Evolutionary conservation across 2,888 invertebrate species (phyloP).

Genomic region (Oscheius sp.): DNA sequence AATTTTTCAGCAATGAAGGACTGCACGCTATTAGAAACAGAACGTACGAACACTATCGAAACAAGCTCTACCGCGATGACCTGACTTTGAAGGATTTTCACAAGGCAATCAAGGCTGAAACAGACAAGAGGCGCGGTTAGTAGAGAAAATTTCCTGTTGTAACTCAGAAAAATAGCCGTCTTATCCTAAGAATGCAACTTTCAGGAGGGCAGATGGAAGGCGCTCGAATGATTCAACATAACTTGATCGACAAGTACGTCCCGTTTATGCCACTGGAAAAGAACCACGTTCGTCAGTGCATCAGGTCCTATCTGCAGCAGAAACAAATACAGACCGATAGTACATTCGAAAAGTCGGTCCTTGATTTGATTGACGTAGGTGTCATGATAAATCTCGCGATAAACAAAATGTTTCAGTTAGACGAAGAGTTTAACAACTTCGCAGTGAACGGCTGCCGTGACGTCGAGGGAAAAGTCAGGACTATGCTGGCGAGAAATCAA

Average conservation of each 20-base stretch:
- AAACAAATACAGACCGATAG: not conserved
- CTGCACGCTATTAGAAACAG: not conserved
- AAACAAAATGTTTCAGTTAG: not conserved
- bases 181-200: too few species aligned
- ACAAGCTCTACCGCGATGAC: not conserved
- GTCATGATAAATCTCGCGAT: not conserved
- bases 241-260: not conserved
- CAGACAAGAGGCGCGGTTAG: too few species aligned
- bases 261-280: not conserved
- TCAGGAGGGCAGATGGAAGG: too few species aligned
- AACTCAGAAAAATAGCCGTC: too few species aligned
- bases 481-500: too few species aligned
- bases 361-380: not conserved
- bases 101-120: not conserved
- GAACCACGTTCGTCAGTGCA: not conserved
- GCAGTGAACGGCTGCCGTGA: too few species aligned
- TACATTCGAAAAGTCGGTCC: not conserved
- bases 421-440: not conserved
- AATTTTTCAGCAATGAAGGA: not conserved
- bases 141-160: too few species aligned
- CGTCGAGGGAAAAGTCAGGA: too few species aligned
- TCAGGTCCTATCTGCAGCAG: not conserved
- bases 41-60: not conserved
- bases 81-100: not conserved
- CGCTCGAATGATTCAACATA: too few species aligned